Conservation (phyloP, 2,797 vertebrate genomes). For the Cetoscarus ocellatus region DNA sequence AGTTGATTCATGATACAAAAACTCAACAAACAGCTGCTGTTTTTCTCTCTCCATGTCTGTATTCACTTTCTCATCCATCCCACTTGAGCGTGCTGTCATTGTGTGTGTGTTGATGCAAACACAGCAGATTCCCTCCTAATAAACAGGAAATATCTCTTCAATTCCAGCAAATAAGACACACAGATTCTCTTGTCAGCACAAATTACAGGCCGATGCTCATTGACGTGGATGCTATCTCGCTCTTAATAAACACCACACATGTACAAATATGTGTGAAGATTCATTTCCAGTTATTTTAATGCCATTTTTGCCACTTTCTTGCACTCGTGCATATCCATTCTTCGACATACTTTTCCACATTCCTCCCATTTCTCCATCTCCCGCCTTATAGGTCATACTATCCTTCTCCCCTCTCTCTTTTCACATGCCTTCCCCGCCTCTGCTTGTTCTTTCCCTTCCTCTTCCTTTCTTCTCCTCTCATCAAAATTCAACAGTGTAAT, state of each 20-base stretch:
- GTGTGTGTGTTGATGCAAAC: constrained; percentile 31
- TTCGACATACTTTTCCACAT: constrained; percentile 66
- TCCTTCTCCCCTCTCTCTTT: constrained; percentile 68
- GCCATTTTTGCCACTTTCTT: background rate
- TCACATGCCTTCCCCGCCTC: constrained; percentile 74
- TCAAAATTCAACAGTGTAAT: constrained; percentile 78
- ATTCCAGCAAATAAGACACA: constrained; percentile 45
- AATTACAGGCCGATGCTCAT: constrained; percentile 39
- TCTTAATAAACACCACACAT: constrained; percentile 6
- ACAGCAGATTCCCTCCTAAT: constrained; percentile 37
- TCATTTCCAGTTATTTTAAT: constrained; percentile 22
- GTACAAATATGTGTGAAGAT: background rate
- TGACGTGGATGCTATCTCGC: constrained; percentile 40
- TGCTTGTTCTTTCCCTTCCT: constrained; percentile 74
- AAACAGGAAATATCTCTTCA: constrained; percentile 72
- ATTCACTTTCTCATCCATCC: constrained; percentile 29
- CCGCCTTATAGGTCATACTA: constrained; percentile 61
- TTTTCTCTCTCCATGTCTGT: background rate
- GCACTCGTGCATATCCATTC: constrained; percentile 22
- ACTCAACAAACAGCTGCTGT: constrained; percentile 35
- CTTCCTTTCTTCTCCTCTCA: constrained; percentile 78
- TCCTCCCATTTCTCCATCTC: constrained; percentile 62
- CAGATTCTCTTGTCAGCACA: constrained; percentile 52
- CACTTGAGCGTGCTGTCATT: constrained; percentile 6
- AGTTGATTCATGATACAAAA: constrained; percentile 26